Base-by-base conservation (phyloP, 2,113 vertebrate species). In the Aix galericulata region DNA sequence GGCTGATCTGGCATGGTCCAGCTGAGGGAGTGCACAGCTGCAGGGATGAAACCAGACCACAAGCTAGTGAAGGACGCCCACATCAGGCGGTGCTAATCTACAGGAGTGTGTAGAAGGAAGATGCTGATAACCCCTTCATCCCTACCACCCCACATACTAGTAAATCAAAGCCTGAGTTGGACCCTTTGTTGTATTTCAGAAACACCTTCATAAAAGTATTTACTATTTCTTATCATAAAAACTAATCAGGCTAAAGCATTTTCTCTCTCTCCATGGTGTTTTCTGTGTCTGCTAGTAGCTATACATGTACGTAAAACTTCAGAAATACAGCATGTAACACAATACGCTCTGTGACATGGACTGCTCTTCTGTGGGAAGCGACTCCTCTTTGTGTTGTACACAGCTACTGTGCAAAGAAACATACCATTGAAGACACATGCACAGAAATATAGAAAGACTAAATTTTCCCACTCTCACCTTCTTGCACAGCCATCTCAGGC, bases 401-500 rank as follows among this genome's bases (percentile, higher is more conserved):
- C 46, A 66, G 31, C 67, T 38, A 62, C 71, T 88, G 11, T 4
- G 20, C 59, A 76, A 87, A 72, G 67, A 68, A 80, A 72, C 16
- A 69, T 4, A 78, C 59, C 89, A 38, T 58, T 46, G 73, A 74
- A 91, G 95, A 93, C 14, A 93, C 14, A 96, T 88, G 85, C 93
- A 96, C 20, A 95, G 62, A 97, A 81, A 94, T 13, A 95, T 4
- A 93, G 50, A 94, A 88, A 68, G 60, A 92, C 72, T 48, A 25
- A 59, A 62, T 89, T 60, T 80, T 42, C 69, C 81, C 92, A 86
- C 60, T 94, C 98, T 99, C 93, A 99, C 99, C 98, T 98, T 98
- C 97, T 38, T 97, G 95, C 98, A 98, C 96, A 88, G 95, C 96
- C 87, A 97, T 95, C 80, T 98, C 98, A 73, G 98, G 98, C 92